A percentile compares a stretch with the other conserved stretches of the same genome.
Evolutionary conservation across 2,113 vertebrate species (phyloP).

Genomic region (Zingel zingel): DNA sequence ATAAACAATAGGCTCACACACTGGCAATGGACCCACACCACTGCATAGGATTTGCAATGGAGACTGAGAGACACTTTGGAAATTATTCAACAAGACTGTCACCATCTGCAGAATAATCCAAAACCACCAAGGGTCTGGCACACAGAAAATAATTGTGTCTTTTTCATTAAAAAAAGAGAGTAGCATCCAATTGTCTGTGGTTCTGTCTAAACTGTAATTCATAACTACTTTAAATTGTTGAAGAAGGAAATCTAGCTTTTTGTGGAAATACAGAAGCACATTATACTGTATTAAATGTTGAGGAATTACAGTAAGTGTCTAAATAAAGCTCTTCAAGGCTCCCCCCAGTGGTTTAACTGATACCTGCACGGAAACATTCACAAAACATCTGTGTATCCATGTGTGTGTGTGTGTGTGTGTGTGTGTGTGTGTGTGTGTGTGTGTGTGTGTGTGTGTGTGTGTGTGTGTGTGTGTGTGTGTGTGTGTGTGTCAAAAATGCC

Average conservation of each 20-base stretch:
- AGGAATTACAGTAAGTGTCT: slow-evolving; percentile 8
- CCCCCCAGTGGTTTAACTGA: slow-evolving; percentile 71
- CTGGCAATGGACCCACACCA: slow-evolving; percentile 33
- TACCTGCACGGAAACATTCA: slow-evolving; percentile 46
- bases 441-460: background rate
- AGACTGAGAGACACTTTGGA: slow-evolving; percentile 60
- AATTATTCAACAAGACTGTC: slow-evolving; percentile 68
- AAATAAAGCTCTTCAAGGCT: slow-evolving; percentile 38
- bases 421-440: slow-evolving; percentile 4
- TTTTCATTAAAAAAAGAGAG: slow-evolving; percentile 63
- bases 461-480: slow-evolving; percentile 5
- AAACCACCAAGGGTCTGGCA: slow-evolving; percentile 71
- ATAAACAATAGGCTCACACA: slow-evolving; percentile 44
- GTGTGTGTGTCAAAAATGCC: slow-evolving; percentile 37
- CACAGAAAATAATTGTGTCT: slow-evolving; percentile 60
- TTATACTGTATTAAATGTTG: slow-evolving; percentile 4
- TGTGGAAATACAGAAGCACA: slow-evolving; percentile 37
- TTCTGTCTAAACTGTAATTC: slow-evolving; percentile 53
- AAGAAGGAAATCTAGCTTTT: slow-evolving; percentile 27
- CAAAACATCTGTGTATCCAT: slow-evolving; percentile 42
- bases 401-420: background rate
- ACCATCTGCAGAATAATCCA: slow-evolving; percentile 72
- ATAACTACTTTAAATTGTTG: slow-evolving; percentile 34
- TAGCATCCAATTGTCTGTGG: slow-evolving; percentile 59
- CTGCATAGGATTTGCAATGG: slow-evolving; percentile 55